Base-by-base conservation (phyloP, 2,797 vertebrate species). In the Rachycentron canadum region DNA sequence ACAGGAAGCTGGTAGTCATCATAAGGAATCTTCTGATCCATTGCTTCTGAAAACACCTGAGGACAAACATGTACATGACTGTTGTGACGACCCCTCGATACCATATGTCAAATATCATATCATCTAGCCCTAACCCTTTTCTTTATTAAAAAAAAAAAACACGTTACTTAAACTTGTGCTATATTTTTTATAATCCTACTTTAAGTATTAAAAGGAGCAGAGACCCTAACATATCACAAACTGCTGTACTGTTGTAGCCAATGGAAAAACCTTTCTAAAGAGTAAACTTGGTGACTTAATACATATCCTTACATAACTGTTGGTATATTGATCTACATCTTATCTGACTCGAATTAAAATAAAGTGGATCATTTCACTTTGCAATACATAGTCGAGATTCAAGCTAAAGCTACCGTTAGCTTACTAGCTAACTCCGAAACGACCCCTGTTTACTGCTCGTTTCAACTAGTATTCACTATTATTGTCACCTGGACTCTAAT, bases 1-100 rank as follows among this genome's bases (percentile, higher is more conserved):
- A 99, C 97, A 0, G 97, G 97, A 45, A 96, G 94, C 63, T 96
- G 95, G 88, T 97, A 99, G 71, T 98, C 97, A 69, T 97, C 97
- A 60, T 98, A 98, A 0, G 96, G 94, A 66, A 97, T 93, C 45
- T 97, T 96, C 84, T 95, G 96, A 85, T 98, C 97, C 96, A 97
- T 97, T 52, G 25, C 73, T 62, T n/a, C 40, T 69, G 28, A 49
- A 80, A 77, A 69, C 5, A 26, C 25, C 30, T 49, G 11, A 34
- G 58, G 4, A 63, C 25, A 68, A 5, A 45, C 9, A 14, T 36
- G 7, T 4, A 9, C 19, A 41, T n/a, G n/a, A n/a, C 2, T 26
- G 23, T 53, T 34, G 13, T 40, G 32, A 36, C n/a, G n/a, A n/a
- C n/a, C n/a, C n/a, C n/a, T n/a, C n/a, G n/a, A n/a, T n/a, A n/a